These are phyloP conservation scores for Chrysaora quinquecirrha DNA, from an alignment of 30 jellyfish, hydroid and myxozoan genomes.

Conservation along the genomic window DNA sequence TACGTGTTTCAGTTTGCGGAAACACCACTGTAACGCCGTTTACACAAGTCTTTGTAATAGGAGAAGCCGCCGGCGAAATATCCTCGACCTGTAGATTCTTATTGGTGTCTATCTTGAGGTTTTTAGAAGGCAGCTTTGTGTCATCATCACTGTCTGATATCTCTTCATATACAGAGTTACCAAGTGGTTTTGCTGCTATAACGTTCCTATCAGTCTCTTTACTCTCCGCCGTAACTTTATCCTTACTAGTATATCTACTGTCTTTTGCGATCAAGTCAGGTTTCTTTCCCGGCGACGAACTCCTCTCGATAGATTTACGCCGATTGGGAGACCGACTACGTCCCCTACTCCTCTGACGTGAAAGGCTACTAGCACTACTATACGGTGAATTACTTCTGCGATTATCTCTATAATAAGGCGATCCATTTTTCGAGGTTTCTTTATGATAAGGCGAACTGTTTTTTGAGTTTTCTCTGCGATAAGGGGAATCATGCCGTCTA, in stretches of 20 bases:
- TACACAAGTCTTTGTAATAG: constrained; percentile 33
- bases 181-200: not conserved
- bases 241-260: not conserved
- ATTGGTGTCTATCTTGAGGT: not conserved
- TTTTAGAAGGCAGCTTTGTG: not conserved
- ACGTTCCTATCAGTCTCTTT: not conserved
- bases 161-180: constrained; percentile 71
- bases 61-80: constrained; percentile 82
- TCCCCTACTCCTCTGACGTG: not conserved
- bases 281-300: not conserved
- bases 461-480: not conserved
- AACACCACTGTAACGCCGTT: constrained; percentile 8
- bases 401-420: not conserved
- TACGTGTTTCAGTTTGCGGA: not conserved
- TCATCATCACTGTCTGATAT: constrained; percentile 88
- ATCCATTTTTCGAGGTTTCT: not conserved
- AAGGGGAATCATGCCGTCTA: not conserved
- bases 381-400: not conserved
- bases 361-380: not conserved
- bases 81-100: constrained; percentile 76
- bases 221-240: not conserved
- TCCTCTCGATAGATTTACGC: not conserved
- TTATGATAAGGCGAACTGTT: not conserved
- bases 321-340: constrained; percentile 11
- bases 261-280: not conserved